Evolutionary conservation across 2,797 vertebrate species (phyloP).

Genomic region (Chromis chromis): DNA sequence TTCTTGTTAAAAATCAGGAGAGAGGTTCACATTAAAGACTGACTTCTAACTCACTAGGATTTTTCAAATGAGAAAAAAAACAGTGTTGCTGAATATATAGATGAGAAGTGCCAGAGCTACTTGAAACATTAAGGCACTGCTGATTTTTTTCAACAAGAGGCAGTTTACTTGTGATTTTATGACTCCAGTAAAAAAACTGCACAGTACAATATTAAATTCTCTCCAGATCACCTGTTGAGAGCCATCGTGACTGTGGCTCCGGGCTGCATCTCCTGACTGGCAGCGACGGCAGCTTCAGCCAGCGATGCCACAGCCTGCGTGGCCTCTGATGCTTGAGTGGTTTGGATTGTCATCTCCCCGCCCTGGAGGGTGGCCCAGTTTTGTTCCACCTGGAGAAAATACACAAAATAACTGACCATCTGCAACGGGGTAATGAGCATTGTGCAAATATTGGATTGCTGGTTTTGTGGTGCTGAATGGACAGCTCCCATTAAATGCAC

Average conservation of each 20-base stretch:
- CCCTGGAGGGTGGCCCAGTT: conserved; percentile 97
- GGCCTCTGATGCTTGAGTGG: conserved; percentile 95
- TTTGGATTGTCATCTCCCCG: conserved; percentile 98
- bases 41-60: too few species aligned
- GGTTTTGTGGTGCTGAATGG: background rate
- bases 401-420: background rate
- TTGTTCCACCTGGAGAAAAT: conserved; percentile 89
- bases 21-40: background rate
- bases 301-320: conserved; percentile 96
- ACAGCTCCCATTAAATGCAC: background rate
- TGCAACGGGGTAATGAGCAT: background rate
- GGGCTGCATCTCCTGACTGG: conserved; percentile 95
- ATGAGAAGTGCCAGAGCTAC: too few species aligned
- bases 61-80: too few species aligned
- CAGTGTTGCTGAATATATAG: too few species aligned
- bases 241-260: conserved; percentile 99
- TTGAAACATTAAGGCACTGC: too few species aligned
- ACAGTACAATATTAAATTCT: background rate
- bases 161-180: background rate
- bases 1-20: background rate
- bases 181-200: background rate
- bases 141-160: too few species aligned
- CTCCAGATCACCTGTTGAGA: conserved; percentile 90
- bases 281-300: conserved; percentile 95
- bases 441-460: background rate